Evolutionary conservation across 2,113 vertebrate species (phyloP), one percentile per base, ranked within the genome.

Genomic region (Otolemur garnettii): DNA sequence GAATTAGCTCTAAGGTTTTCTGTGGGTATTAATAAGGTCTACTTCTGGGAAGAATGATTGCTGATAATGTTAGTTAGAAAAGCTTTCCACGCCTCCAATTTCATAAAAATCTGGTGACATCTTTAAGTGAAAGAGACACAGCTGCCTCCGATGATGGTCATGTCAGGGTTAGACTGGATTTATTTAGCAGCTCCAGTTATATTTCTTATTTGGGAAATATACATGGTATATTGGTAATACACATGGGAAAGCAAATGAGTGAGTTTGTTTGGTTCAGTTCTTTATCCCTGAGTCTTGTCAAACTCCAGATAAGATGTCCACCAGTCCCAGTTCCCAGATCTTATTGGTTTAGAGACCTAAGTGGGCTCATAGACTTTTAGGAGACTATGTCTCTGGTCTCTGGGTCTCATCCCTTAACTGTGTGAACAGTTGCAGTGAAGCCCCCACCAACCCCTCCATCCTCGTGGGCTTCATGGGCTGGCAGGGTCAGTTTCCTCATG

Each of bases 1-100:
- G 84, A 88, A 95, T 87, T 62, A 75, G 33, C 55, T 60, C 24
- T 22, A 77, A 79, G 66, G 30, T 68, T 93, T 92, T 89, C 68
- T 62, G 82, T 60, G 95, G 53, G 33, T 64, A 35, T 53, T 82
- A 68, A 17, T 74, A 92, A 90, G 64, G 55, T 90, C 72, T 69
- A 19, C 26, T 22, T 81, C 9, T 33, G n/a, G 24, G 86, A 82
- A 68, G 81, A 95, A 26, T 45, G 45, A 84, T 12, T 87, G 68
- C 33, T 33, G 10, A 42, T 59, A 42, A n/a, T 62, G 17, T 80
- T 69, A 57, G 6, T 59, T 15, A 90, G 55, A 79, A 87, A 93
- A 95, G 30, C 38, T 53, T 45, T 83, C 35, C 55, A 38, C 19
- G 59, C 33, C 17, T 19, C 33, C 35, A 59, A 53, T 85, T n/a